A percentile compares a stretch with the other conserved stretches of the same genome.
Evolutionary conservation across 2,113 vertebrate species (phyloP).

Genomic region (Motacilla tschutschensis): DNA sequence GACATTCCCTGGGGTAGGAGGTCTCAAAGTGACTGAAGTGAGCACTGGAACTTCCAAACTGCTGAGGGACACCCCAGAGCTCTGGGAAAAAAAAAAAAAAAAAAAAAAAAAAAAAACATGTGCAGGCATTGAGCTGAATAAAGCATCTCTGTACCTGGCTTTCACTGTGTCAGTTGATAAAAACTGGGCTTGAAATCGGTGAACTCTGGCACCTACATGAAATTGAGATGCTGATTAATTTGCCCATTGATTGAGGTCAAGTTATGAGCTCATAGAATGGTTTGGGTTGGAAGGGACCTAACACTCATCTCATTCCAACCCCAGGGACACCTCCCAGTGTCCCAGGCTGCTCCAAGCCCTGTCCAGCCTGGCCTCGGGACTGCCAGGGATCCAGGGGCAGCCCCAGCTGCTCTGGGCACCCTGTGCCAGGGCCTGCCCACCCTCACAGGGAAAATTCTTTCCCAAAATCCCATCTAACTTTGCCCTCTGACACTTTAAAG

Average conservation of each 20-base stretch:
- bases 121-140: fast-evolving
- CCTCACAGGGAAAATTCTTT: fast-evolving
- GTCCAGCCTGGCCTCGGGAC: background rate
- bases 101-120: background rate
- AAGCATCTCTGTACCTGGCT: fast-evolving
- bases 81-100: background rate
- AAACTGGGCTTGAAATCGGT: background rate
- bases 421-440: background rate
- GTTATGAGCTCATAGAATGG: background rate
- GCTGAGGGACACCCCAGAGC: background rate
- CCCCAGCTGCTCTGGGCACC: background rate
- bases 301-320: fast-evolving
- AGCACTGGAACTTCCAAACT: fast-evolving
- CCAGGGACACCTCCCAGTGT: background rate
- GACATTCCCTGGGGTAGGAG: background rate
- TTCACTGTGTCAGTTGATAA: fast-evolving
- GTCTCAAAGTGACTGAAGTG: background rate
- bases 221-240: background rate
- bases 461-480: fast-evolving
- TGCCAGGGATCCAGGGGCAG: background rate
- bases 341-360: background rate
- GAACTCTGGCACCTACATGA: background rate
- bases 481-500: background rate
- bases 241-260: fast-evolving
- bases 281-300: background rate